Evolutionary conservation across 2,888 invertebrate genomes (phyloP), one percentile per base, ranked within the genome.

Genomic region (Trilocha varians): DNA sequence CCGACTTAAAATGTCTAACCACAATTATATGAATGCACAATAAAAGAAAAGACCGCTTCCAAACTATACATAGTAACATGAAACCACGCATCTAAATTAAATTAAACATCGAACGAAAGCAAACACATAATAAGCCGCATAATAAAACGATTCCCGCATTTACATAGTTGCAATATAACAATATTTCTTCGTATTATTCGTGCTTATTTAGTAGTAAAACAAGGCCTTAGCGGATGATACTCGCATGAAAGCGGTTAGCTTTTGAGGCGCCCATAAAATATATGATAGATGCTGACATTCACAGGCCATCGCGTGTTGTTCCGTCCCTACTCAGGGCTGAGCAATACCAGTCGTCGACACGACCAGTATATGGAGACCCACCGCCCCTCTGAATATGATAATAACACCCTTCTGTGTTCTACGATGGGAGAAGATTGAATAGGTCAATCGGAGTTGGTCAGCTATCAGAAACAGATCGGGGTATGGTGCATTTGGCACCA

Each of bases 401-500:
- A 46, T 53, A 53, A 47, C 48, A 46, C 47, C 53, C 51, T 44
- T 48, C 47, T 6, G 39, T 51, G 52, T 55, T 57, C 58, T 63
- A 50, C 51, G 52, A 52, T 51, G 55, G 47, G 53, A 57, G 53
- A 53, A 55, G 42, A 40, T 50, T 48, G 48, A 52, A 46, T 2
- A 53, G 76, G 32, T 71, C 78, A 55, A 15, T 42, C 44, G 60
- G 65, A 55, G 60, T 49, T 77, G 76, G 80, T 53, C 62, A 55
- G 51, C 59, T 57, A 58, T 71, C 70, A 64, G 62, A 64, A 73
- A 70, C 67, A 68, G 58, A 76, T 65, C 62, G 62, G 78, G 72
- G 79, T 77, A 80, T 80, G 73, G 65, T 78, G 83, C 77, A 79
- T 79, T 78, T 75, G 62, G 62, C 70, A 75, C 71, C 75, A 78